Evolutionary conservation across 2,797 vertebrate species (phyloP), one percentile per base, ranked within the genome.

Genomic region (Miichthys miiuy): DNA sequence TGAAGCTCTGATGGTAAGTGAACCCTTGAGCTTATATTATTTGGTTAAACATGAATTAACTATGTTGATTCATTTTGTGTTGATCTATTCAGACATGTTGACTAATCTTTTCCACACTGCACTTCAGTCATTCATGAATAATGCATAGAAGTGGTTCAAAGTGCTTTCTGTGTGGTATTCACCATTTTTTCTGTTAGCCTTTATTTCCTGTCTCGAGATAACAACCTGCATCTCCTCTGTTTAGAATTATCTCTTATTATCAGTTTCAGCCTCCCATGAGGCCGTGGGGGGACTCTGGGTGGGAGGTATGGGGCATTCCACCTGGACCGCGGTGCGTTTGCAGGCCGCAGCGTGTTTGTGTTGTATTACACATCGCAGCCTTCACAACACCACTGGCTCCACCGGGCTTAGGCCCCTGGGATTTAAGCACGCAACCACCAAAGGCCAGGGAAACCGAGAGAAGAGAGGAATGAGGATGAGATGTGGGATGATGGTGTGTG

Each of bases 331-430:
- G 83, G 74, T 78, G 88, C 77, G 69, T 82, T 86, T 6, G 67
- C 79, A 85, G 77, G 82, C 81, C 41, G 79, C 74, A 54, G 83
- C 69, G 81, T 94, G 92, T 94, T 93, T 94, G 89, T 92, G 93
- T 94, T 93, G 91, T 83, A 93, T 94, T 93, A 91, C 79, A 68
- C 68, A 68, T 85, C 16, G 73, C 87, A 87, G 90, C 85, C 89
- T 91, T 91, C 90, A 83, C 91, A 93, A 88, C 91, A 80, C 84
- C 74, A 69, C 88, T 82, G 94, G 92, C 93, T 95, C 93, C 92
- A 93, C 78, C 48, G 69, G 91, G 92, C 90, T 96, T 94, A 94
- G 87, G 74, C 87, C 87, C 68, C 83, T 47, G 66, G 83, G 85
- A 92, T 87, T 88, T 80, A 85, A 62, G 74, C 88, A 92, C 79